phyloP scores from a whole-genome alignment of 2,113 vertebrate genomes.

The Climacteris rufus region DNA sequence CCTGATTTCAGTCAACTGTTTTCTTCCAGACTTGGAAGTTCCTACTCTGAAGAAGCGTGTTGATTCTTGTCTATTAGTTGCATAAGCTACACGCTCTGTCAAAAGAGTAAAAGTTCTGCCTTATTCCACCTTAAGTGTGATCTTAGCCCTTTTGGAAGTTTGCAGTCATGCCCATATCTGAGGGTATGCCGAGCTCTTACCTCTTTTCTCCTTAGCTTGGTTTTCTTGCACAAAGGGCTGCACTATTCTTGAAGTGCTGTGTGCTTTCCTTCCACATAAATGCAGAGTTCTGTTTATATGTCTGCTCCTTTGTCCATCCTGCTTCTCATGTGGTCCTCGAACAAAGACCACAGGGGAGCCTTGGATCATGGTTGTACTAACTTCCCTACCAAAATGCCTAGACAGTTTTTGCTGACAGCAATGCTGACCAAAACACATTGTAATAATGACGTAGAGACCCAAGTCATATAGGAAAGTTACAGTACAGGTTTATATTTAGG shows the following conservation, averaged over 20 bases:
- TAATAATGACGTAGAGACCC: neutral
- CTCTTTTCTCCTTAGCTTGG: neutral
- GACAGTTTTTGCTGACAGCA: neutral
- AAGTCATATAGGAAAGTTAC: neutral
- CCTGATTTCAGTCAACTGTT: neutral
- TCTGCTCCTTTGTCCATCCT: neutral
- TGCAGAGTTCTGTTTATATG: neutral
- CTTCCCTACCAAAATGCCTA: neutral
- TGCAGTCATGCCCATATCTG: accelerated
- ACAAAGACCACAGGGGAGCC: neutral
- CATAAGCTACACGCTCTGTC: neutral
- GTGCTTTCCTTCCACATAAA: neutral
- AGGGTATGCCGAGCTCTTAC: neutral
- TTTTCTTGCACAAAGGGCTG: neutral
- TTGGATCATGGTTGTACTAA: neutral
- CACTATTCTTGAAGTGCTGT: neutral
- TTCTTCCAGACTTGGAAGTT: neutral
- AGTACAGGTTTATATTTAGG: neutral
- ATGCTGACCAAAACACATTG: neutral
- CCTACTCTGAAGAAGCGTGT: neutral
- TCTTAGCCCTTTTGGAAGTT: neutral
- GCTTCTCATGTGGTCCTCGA: accelerated
- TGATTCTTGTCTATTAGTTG: neutral
- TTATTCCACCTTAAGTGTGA: neutral
- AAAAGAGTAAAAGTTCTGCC: neutral